These are phyloP conservation scores for Collichthys lucidus DNA, from an alignment of 2,113 vertebrate species.

Conservation along the genomic window DNA sequence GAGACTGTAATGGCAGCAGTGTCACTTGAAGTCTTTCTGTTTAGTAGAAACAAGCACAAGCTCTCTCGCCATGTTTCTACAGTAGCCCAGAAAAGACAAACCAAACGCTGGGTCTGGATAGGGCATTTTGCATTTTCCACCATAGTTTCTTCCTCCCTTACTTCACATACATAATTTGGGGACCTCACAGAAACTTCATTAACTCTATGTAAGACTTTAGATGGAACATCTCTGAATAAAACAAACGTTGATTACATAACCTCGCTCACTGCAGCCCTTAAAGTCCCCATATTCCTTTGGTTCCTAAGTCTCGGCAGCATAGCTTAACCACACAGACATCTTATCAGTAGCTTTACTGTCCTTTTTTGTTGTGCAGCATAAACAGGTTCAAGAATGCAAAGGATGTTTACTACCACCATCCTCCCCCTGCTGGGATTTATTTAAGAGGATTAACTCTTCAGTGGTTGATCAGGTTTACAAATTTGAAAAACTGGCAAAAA, in stretches of 20 bases:
- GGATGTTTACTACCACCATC: not conserved
- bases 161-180: too few species aligned
- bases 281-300: not conserved
- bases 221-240: not conserved
- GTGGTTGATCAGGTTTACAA: not conserved
- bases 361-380: not conserved
- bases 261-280: not conserved
- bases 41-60: not conserved
- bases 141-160: too few species aligned
- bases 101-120: too few species aligned
- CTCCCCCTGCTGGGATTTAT: conserved; percentile 8
- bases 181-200: too few species aligned
- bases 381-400: not conserved
- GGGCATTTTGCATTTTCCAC: too few species aligned
- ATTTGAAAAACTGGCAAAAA: not conserved
- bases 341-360: not conserved
- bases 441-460: conserved; percentile 12
- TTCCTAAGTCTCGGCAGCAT: not conserved
- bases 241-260: not conserved
- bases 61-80: too few species aligned
- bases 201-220: not conserved
- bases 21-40: not conserved
- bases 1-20: not conserved
- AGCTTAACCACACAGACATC: not conserved
- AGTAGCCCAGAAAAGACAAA: too few species aligned